Base-by-base conservation (phyloP, 2,113 vertebrate genomes). In the Struthio camelus region DNA sequence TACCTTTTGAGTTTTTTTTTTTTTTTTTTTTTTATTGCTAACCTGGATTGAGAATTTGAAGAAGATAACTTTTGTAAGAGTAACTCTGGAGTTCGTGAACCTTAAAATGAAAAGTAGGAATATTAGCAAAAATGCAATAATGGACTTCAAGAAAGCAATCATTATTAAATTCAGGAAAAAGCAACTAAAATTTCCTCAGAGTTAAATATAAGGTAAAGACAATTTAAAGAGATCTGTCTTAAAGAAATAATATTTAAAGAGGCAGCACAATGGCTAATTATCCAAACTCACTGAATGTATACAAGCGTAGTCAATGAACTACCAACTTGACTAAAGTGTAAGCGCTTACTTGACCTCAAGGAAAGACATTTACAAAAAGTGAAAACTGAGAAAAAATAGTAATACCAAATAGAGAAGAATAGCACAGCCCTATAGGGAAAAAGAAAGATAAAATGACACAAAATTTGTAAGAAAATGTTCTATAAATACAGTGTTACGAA, bases 391-490 rank as follows among this genome's bases (percentile, higher is more conserved):
- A 77, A 25, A 71, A 67, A 64, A 14, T 24, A 32, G 2, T 27
- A 2, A 11, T 3, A 64, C 1, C 34, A 83, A 58, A 58, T n/a
- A 44, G 30, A 58, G 30, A 44, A 58, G 58, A 83, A 40, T 8
- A 40, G 2, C 8, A 51, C 46, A 51, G 73, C 2, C 8, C 58
- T 24, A 23, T 1, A n/a, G 16, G 4, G 10, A 6, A 8, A 17
- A 30, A 8, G 19, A 28, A 66, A 36, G 7, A 40, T 12, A 62
- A 46, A 73, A 44, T 44, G 3, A n/a, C 5, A 19, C 11, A 87
- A 75, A 70, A 70, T 11, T 0, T 30, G 2, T 30, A 77, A 58
- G 4, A 73, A 66, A 44, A 14, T 2, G 0, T 9, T 59, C 36
- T 19, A n/a, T 73, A 69, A 54, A 38, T 44, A 30, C 5, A 53